Percentiles rank a stretch among this genome's conserved stretches.
Conservation (phyloP, 2,113 vertebrate genomes). For the Tyto alba region DNA sequence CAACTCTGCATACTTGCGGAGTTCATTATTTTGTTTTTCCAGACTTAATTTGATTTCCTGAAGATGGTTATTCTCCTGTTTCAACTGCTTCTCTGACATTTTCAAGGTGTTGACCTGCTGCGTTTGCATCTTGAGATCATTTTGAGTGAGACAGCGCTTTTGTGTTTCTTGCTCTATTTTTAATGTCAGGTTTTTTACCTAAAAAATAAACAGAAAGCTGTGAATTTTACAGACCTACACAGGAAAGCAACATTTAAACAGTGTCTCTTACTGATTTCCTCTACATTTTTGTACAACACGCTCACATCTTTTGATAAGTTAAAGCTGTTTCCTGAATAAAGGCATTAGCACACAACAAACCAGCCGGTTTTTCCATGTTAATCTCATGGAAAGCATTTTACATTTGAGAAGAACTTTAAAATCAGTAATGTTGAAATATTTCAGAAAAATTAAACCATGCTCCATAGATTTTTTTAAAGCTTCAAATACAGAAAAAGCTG, state of each 20-base stretch:
- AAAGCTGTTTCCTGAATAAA: neutral
- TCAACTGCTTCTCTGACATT: conserved; percentile 95
- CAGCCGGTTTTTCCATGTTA: neutral
- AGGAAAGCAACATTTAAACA: neutral
- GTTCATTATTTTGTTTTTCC: conserved; percentile 95
- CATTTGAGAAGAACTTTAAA: neutral
- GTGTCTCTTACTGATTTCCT: neutral
- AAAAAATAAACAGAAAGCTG: conserved; percentile 30
- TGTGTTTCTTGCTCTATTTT: conserved; percentile 98
- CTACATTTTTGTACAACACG: neutral
- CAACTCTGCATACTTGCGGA: conserved; percentile 84
- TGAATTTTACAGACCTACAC: neutral
- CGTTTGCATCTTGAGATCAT: conserved; percentile 93
- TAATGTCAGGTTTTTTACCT: conserved; percentile 94
- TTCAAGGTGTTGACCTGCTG: conserved; percentile 90
- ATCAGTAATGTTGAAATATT: neutral
- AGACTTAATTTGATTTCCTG: conserved; percentile 91
- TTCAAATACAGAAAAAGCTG: neutral
- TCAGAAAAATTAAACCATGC: neutral
- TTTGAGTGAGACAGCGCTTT: conserved; percentile 92
- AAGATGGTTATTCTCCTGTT: conserved; percentile 95
- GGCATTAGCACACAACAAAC: neutral
- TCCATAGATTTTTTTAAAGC: neutral
- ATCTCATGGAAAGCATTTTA: neutral
- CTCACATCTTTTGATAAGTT: neutral